phyloP scores from a whole-genome alignment of 2,113 vertebrate genomes.

The Cettia cetti region DNA sequence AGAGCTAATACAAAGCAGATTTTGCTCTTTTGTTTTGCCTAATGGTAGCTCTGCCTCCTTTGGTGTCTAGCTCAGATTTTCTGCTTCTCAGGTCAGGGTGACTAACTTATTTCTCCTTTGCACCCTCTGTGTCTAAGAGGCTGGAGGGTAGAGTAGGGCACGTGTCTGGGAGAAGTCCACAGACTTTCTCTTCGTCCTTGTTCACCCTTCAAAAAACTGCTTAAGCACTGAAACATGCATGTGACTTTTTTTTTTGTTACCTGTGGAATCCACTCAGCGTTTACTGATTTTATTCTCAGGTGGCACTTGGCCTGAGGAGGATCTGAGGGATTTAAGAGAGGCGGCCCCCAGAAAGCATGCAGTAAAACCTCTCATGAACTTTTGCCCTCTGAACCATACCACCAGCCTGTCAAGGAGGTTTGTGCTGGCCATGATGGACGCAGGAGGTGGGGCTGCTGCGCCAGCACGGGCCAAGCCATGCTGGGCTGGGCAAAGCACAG shows the following conservation, averaged over 20 bases:
- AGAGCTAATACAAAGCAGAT: not conserved
- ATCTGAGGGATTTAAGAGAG: not conserved
- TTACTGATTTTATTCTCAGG: slow-evolving; percentile 25
- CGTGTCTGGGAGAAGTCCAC: accelerated
- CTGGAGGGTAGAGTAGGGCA: not conserved
- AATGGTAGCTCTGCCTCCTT: not conserved
- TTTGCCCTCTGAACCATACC: slow-evolving; percentile 39
- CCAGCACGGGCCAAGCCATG: accelerated
- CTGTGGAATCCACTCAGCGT: not conserved
- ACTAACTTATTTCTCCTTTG: not conserved
- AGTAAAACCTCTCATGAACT: slow-evolving; percentile 57
- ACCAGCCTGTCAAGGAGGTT: slow-evolving; percentile 17
- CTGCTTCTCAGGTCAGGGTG: not conserved
- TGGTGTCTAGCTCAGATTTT: not conserved
- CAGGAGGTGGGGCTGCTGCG: not conserved
- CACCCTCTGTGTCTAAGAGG: not conserved
- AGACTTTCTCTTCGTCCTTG: not conserved
- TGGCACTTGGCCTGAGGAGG: slow-evolving; percentile 11
- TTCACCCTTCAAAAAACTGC: not conserved
- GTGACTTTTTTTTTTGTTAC: not conserved
- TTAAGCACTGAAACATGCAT: not conserved
- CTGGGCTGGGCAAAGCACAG: not conserved
- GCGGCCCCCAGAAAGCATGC: slow-evolving; percentile 12
- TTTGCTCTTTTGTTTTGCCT: not conserved
- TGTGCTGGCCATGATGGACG: slow-evolving; percentile 31